These are phyloP conservation scores for Boloria euphrosyne DNA, from an alignment of 2,888 invertebrate species.

Conservation along the genomic window DNA sequence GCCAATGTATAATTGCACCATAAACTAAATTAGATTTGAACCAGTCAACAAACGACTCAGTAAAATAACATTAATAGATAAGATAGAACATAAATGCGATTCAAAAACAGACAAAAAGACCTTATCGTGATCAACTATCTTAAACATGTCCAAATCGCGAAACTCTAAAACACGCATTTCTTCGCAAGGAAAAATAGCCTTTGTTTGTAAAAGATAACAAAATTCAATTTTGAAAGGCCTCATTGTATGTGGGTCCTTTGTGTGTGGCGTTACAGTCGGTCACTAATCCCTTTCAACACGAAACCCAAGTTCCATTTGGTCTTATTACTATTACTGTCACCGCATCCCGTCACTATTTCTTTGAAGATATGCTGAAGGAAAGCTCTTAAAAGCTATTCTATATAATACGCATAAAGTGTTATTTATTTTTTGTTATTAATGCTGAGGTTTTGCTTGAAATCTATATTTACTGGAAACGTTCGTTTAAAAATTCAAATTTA, in stretches of 20 bases:
- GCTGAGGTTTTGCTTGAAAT: not conserved
- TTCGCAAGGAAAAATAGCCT: slow-evolving; percentile 32
- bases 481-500: not conserved
- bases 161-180: slow-evolving; percentile 27
- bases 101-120: slow-evolving; percentile 37
- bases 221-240: slow-evolving; percentile 22
- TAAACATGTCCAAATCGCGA: slow-evolving; percentile 35
- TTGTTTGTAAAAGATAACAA: slow-evolving; percentile 24
- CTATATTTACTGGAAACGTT: not conserved
- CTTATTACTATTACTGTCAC: slow-evolving; percentile 62
- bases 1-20: too few species aligned
- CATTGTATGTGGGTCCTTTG: slow-evolving; percentile 30
- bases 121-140: slow-evolving; percentile 41
- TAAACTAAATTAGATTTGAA: too few species aligned
- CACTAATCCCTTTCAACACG: slow-evolving; percentile 47
- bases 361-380: slow-evolving; percentile 48
- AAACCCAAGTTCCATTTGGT: slow-evolving; percentile 56
- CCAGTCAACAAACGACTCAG: not conserved
- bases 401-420: slow-evolving; percentile 5
- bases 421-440: slow-evolving; percentile 3
- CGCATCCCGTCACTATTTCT: slow-evolving; percentile 56
- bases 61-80: slow-evolving; percentile 12
- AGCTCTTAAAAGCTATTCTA: slow-evolving; percentile 33
- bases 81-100: slow-evolving; percentile 21
- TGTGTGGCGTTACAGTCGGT: slow-evolving; percentile 36